Evolutionary conservation across 2,113 vertebrate genomes (phyloP).

Genomic region (Oenanthe melanoleuca): DNA sequence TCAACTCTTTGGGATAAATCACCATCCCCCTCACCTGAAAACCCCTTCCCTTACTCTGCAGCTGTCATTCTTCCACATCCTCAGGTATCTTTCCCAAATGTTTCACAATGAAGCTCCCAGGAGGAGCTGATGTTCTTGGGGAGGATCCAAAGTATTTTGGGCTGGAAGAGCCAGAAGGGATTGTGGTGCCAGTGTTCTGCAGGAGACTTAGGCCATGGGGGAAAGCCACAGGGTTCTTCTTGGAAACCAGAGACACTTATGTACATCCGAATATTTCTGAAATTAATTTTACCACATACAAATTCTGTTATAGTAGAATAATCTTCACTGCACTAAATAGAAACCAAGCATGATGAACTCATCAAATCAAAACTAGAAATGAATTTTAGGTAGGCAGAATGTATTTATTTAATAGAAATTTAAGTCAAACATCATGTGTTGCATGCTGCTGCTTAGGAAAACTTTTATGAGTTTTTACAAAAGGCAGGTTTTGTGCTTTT

Average conservation of each 20-base stretch:
- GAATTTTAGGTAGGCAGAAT: slow-evolving; percentile 19
- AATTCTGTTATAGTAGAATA: slow-evolving; percentile 2
- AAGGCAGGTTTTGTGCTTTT: not conserved
- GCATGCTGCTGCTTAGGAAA: not conserved
- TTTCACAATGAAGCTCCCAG: not conserved
- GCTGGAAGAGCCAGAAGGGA: not conserved
- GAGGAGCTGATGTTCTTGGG: not conserved
- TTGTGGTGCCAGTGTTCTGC: not conserved
- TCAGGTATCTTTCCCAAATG: not conserved
- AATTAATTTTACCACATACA: not conserved
- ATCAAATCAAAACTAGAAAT: slow-evolving; percentile 23
- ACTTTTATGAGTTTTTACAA: not conserved
- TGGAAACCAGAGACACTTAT: not conserved
- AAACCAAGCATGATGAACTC: not conserved
- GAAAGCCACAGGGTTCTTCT: not conserved
- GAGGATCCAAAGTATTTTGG: not conserved
- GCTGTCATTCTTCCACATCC: not conserved
- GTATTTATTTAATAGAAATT: slow-evolving; percentile 19
- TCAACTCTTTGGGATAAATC: not conserved
- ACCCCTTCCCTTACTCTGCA: not conserved
- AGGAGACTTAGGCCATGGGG: not conserved
- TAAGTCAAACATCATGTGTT: slow-evolving; percentile 25
- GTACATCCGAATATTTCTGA: not conserved
- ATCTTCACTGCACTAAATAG: not conserved
- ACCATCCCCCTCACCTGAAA: not conserved